Conservation (phyloP, 2,797 vertebrate species). For the Acridotheres tristis region DNA sequence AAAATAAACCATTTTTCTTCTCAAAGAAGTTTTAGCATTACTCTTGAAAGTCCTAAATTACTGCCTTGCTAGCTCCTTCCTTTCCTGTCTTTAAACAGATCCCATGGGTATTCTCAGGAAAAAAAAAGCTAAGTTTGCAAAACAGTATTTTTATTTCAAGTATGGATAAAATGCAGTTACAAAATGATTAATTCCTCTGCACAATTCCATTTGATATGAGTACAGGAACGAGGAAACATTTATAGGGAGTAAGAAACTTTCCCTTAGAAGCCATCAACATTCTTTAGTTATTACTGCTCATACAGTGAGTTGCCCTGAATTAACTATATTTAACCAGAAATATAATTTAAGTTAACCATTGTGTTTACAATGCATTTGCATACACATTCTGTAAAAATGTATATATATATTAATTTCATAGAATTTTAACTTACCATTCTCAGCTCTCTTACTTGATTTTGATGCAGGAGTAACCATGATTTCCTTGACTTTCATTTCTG, state of each 20-base stretch:
- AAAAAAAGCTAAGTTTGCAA: background rate
- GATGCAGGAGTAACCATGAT: slow-evolving; percentile 11
- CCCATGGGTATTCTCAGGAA: background rate
- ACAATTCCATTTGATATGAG: background rate
- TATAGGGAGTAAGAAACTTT: background rate
- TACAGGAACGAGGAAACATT: background rate
- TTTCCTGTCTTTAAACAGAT: background rate
- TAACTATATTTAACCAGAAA: background rate
- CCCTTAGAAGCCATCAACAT: background rate
- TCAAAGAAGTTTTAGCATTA: background rate
- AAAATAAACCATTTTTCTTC: background rate
- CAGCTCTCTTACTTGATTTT: background rate
- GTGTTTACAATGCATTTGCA: background rate
- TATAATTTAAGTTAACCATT: background rate
- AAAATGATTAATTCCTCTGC: background rate
- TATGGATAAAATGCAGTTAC: background rate
- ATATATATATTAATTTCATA: background rate
- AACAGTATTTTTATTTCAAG: background rate
- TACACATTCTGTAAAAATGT: background rate
- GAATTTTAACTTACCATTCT: slow-evolving; percentile 29
- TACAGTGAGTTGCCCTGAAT: background rate
- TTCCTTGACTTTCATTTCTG: background rate
- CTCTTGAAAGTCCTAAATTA: background rate
- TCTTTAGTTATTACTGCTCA: background rate
- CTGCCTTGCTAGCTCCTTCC: background rate